These are phyloP conservation scores for Lagenorhynchus albirostris DNA, from an alignment of 2,113 vertebrate genomes.

Conservation along the genomic window DNA sequence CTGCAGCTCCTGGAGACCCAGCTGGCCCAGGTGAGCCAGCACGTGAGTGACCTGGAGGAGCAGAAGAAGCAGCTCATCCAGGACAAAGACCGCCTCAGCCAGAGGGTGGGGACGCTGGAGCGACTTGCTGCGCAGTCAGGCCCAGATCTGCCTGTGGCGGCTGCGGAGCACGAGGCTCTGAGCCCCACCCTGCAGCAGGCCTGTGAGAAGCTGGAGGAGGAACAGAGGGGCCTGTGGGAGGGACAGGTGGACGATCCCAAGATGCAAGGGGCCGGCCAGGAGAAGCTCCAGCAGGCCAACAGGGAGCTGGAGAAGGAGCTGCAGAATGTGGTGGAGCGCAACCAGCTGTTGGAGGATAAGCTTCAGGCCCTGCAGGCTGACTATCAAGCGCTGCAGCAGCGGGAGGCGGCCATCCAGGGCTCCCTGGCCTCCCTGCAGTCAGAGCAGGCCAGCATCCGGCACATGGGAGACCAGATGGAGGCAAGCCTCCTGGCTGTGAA, in stretches of 20 bases:
- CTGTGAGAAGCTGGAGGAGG: slow-evolving; percentile 77
- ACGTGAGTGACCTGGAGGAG: slow-evolving; percentile 84
- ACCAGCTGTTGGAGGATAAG: slow-evolving; percentile 78
- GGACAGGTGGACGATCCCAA: slow-evolving; percentile 74
- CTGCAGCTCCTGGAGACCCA: slow-evolving; percentile 82
- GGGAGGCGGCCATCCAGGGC: slow-evolving; percentile 78
- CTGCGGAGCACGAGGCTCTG: slow-evolving; percentile 72
- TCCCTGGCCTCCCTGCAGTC: slow-evolving; percentile 78
- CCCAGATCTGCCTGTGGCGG: slow-evolving; percentile 61
- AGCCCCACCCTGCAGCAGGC: slow-evolving; percentile 78
- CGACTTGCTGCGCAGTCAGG: slow-evolving; percentile 60
- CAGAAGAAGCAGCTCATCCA: slow-evolving; percentile 81
- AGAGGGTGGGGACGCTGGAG: slow-evolving; percentile 79
- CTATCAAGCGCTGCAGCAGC: slow-evolving; percentile 81
- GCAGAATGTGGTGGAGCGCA: slow-evolving; percentile 80
- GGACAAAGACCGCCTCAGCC: slow-evolving; percentile 80
- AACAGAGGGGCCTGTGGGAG: slow-evolving; percentile 73
- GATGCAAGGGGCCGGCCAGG: slow-evolving; percentile 78
- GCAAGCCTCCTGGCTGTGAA: slow-evolving; percentile 80
- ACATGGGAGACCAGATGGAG: slow-evolving; percentile 82
- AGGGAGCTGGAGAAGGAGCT: slow-evolving; percentile 84
- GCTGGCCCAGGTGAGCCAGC: slow-evolving; percentile 83
- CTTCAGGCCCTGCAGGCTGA: slow-evolving; percentile 81
- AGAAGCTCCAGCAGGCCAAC: slow-evolving; percentile 83
- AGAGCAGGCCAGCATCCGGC: slow-evolving; percentile 83